phyloP scores from a whole-genome alignment of 92 coral and sea anemone genomes.

The Palythoa heliodiscus region DNA sequence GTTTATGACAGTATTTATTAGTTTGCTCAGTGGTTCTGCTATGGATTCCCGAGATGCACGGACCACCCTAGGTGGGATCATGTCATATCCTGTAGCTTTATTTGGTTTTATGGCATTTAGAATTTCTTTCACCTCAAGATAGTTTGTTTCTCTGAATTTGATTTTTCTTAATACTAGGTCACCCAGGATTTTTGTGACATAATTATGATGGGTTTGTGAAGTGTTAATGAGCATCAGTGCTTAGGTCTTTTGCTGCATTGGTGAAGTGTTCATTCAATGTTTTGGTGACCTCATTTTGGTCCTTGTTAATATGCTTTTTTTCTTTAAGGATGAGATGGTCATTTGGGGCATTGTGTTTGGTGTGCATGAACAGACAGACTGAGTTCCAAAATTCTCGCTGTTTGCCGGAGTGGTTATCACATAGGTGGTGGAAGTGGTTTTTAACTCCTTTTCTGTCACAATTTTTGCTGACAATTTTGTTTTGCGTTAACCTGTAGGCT shows the following conservation, averaged over 20 bases:
- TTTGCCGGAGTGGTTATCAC: constrained; percentile 26
- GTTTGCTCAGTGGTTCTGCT: constrained; percentile 30
- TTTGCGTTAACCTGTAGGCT: not conserved
- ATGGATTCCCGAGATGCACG: constrained; percentile 43
- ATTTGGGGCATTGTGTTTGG: constrained; percentile 5
- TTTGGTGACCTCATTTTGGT: not conserved
- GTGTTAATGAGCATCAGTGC: constrained; percentile 11
- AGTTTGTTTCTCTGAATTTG: constrained; percentile 36
- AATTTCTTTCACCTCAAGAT: constrained; percentile 30
- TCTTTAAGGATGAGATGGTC: constrained; percentile 5
- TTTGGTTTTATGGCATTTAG: constrained; percentile 38
- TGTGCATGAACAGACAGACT: constrained; percentile 8
- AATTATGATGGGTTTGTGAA: constrained; percentile 18
- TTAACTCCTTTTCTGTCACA: not conserved
- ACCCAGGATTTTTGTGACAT: constrained; percentile 14
- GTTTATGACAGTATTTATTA: constrained; percentile 39
- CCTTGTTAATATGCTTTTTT: constrained; percentile 4
- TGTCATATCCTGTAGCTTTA: constrained; percentile 32
- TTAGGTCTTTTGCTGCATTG: constrained; percentile 28
- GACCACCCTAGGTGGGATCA: constrained; percentile 25
- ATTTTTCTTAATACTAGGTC: constrained; percentile 19
- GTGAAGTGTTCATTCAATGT: not conserved
- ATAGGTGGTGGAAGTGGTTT: constrained; percentile 31
- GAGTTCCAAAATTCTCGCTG: constrained; percentile 41
- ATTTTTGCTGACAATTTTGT: not conserved